Evolutionary conservation across 2,888 invertebrate genomes (phyloP), one percentile per base, ranked within the genome.

Genomic region (Glyphotaelius pellucidus): DNA sequence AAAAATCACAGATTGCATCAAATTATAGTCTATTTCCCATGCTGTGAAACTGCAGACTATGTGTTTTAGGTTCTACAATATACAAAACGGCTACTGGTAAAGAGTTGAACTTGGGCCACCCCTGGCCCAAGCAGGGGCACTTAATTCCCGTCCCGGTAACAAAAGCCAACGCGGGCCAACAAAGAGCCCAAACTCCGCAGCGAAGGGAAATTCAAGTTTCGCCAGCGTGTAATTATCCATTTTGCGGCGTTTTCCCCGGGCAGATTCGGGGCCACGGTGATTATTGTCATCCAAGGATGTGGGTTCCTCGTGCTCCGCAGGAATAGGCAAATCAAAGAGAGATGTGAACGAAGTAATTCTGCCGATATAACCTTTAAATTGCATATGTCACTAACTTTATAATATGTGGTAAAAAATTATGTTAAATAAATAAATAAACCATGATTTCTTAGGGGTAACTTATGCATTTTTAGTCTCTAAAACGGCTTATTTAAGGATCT

Each of bases 121-220:
- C 85, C 85, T 86, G 85, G 47, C 85, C 47, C 2, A 32, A 83
- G 38, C 83, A 32, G 25, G 38, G 83, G 30, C 85, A 86, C 90
- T 92, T 92, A 92, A 92, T 92, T 92, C 92, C 91, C 81, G 79
- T n/a, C 90, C 79, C 90, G 67, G 89, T 83, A 90, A 92, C 92
- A 92, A 92, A 92, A 89, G 91, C 92, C 89, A 81, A 86, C 42
- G 86, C 89, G 25, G 32, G n/a, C 80, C 83, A 89, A 92, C 92
- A 92, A 92, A 91, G 92, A 89, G 89, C 19, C 47, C 89, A 79
- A 88, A 80, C 92, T 90, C 90, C 81, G 47, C 52, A 67, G 52
- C 19, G 25, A 31, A 38, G 35, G 47, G 89, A 89, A 89, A 89
- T 89, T 91, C 91, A 91, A 92, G 84, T 91, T 91, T 90, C 85